A percentile compares a stretch with the other conserved stretches of the same genome.
phyloP scores from a whole-genome alignment of 2,113 vertebrate genomes.

The Bettongia penicillata region DNA sequence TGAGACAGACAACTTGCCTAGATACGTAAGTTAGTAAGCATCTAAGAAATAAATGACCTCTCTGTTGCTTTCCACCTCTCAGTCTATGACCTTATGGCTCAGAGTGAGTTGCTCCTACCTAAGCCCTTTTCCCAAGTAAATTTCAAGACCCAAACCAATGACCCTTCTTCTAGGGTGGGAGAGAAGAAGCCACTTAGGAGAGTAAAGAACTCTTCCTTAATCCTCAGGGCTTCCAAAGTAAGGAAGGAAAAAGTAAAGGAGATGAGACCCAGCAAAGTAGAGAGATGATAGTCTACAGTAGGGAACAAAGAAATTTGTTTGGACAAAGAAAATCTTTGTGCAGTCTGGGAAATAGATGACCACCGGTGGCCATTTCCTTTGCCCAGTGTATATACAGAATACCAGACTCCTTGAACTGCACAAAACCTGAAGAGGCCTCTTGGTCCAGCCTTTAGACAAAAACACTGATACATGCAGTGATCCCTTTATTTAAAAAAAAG shows the following conservation, averaged over 20 bases:
- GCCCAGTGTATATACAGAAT: slow-evolving; percentile 14
- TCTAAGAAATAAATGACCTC: neutral
- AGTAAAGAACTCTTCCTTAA: neutral
- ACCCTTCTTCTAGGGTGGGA: neutral
- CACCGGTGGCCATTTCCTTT: neutral
- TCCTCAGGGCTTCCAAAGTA: neutral
- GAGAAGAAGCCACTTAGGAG: neutral
- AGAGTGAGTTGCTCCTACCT: neutral
- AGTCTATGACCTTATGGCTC: neutral
- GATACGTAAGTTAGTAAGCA: neutral
- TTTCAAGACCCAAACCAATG: neutral
- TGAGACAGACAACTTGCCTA: neutral
- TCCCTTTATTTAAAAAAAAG: slow-evolving; percentile 37
- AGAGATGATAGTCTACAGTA: neutral
- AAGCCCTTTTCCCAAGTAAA: neutral
- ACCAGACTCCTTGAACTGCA: neutral
- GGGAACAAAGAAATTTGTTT: neutral
- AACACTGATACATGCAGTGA: neutral
- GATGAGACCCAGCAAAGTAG: neutral
- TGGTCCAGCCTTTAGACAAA: neutral
- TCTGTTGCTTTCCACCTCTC: neutral
- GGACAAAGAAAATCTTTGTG: neutral
- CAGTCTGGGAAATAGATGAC: neutral
- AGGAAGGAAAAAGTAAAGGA: neutral
- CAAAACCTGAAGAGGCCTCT: neutral